These are phyloP conservation scores for Sinocyclocheilus anophthalmus DNA, from an alignment of 2,113 vertebrate genomes.

Conservation along the genomic window DNA sequence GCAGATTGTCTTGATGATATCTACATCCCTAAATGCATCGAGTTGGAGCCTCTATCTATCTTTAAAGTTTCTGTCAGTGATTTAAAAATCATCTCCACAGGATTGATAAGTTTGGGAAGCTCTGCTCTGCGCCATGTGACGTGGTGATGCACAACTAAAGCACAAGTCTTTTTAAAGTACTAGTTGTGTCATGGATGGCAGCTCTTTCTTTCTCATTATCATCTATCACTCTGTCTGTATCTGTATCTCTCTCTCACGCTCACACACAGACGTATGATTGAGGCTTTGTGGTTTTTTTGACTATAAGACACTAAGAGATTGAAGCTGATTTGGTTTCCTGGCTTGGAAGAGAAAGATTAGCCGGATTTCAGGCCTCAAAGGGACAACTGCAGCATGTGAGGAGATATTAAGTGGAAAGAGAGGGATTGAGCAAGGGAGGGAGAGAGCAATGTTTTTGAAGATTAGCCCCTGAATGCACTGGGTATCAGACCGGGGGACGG, in stretches of 20 bases:
- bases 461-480: conserved; percentile 52
- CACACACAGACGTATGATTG: conserved; percentile 32
- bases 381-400: conserved; percentile 40
- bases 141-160: neutral
- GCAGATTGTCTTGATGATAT: neutral
- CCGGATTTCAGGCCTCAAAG: conserved; percentile 53
- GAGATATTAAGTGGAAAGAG: conserved; percentile 45
- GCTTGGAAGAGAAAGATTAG: conserved; percentile 51
- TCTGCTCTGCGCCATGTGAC: neutral
- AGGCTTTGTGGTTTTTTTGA: conserved; percentile 11
- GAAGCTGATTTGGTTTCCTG: conserved; percentile 50
- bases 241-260: conserved; percentile 19
- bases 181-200: neutral
- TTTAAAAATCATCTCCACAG: neutral
- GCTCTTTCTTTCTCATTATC: conserved; percentile 21
- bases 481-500: conserved; percentile 41
- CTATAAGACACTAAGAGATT: conserved; percentile 39
- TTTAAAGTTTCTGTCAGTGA: conserved; percentile 3
- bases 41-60: neutral
- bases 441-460: conserved; percentile 54
- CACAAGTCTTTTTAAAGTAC: conserved; percentile 5
- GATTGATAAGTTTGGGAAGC: neutral
- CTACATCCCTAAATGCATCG: neutral
- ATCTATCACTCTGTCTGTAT: conserved; percentile 20
- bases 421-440: conserved; percentile 8